Evolutionary conservation across 2,113 vertebrate species (phyloP).

Genomic region (Peromyscus leucopus): DNA sequence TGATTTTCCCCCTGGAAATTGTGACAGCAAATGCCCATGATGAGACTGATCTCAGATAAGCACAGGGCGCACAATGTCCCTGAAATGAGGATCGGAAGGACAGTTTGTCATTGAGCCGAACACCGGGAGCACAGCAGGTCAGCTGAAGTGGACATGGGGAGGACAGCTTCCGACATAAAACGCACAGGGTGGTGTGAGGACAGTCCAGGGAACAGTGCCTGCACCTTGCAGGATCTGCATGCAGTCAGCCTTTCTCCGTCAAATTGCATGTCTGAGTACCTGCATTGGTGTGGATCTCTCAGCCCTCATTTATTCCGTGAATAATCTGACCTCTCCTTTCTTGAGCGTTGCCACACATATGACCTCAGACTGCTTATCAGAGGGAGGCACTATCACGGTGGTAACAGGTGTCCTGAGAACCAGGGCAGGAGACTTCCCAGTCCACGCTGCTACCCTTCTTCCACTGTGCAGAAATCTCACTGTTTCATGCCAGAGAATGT

Average conservation of each 20-base stretch:
- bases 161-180: neutral
- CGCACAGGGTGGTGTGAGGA: too few species aligned
- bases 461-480: neutral
- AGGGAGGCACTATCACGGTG: neutral
- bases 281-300: neutral
- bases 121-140: neutral
- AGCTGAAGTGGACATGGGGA: neutral
- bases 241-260: too few species aligned
- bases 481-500: neutral
- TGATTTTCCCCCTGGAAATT: neutral
- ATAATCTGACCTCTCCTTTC: neutral
- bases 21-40: too few species aligned
- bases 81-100: neutral
- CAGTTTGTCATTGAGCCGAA: neutral
- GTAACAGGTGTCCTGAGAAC: neutral
- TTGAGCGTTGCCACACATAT: neutral
- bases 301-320: neutral
- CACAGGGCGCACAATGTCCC: neutral
- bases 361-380: neutral
- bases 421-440: neutral
- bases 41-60: neutral
- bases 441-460: too few species aligned
- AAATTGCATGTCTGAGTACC: neutral
- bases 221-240: neutral
- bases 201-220: neutral